Evolutionary conservation across 2,797 vertebrate genomes (phyloP).

Genomic region (Sebastes glaucus): DNA sequence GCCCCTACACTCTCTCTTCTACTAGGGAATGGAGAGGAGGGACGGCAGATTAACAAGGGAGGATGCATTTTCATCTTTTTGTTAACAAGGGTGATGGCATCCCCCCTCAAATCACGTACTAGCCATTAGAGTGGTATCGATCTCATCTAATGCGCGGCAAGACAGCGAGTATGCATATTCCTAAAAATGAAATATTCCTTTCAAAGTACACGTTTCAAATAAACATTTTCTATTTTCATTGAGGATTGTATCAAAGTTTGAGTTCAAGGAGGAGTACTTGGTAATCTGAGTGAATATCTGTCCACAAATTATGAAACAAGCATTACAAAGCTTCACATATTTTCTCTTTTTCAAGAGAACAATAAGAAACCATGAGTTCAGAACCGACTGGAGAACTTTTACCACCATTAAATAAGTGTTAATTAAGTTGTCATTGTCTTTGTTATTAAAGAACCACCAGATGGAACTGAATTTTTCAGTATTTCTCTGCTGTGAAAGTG

Average conservation of each 20-base stretch:
- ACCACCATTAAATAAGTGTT: neutral
- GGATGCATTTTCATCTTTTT: too few species aligned
- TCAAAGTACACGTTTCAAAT: neutral
- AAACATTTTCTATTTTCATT: neutral
- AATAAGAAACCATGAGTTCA: neutral
- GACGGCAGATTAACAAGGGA: neutral
- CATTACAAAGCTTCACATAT: neutral
- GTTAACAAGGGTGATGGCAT: neutral
- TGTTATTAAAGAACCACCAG: neutral
- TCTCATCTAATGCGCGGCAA: neutral
- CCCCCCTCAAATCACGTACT: neutral
- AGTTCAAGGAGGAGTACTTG: neutral
- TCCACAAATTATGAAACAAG: neutral
- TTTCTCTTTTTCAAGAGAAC: neutral
- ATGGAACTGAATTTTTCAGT: neutral
- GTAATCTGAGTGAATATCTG: neutral
- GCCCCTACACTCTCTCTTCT: too few species aligned
- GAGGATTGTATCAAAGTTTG: neutral
- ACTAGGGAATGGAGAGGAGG: too few species aligned
- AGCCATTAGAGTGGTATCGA: neutral
- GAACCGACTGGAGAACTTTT: neutral
- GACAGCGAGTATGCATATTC: neutral
- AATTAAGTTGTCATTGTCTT: neutral
- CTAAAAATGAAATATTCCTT: neutral
- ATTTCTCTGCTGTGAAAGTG: neutral